Base-by-base conservation (phyloP, 2,888 invertebrate genomes). In the Lasioglossum morio region DNA sequence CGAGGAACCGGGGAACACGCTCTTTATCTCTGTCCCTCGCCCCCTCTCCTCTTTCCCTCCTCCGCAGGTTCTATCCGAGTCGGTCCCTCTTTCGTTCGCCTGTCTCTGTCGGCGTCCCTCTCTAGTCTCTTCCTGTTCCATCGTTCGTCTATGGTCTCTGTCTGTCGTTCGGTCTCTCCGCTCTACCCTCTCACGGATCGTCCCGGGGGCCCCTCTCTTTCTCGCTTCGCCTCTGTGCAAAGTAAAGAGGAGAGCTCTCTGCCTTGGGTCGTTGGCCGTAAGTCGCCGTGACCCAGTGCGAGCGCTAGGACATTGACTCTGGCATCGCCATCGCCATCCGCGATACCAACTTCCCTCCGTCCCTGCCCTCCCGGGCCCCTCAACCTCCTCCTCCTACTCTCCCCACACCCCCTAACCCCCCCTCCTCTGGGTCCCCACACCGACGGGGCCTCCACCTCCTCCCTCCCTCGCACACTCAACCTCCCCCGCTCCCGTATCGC, bases 241-340 rank as follows among this genome's bases (percentile, higher is more conserved):
- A 93, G 94, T 92, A 94, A 93, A 94, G 93, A 94, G 93, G 93
- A 94, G 94, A 23, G 19, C 66, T 66, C 93, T 84, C 46, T 93
- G 91, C 83, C 90, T 92, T 91, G 94, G 95, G 94, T 95, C 95
- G 94, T 94, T 95, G 95, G 93, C 95, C 95, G 94, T 94, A 93
- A 93, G 94, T 95, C 94, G 95, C 95, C 95, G 95, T 95, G 95
- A 95, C 95, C 95, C 95, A 95, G 95, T 95, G 94, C 95, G 95
- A 94, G 94, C 93, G 93, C 92, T 94, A 95, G 95, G 95, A 95
- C 95, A 95, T 95, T 95, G 95, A 95, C 95, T 95, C 95, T 94
- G 94, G 94, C 95, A 95, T 95, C 94, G 94, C 94, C 94, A 94
- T 94, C 94, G 94, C 94, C 95, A 95, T 95, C 94, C 94, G 94